These are phyloP conservation scores for Oxyura jamaicensis DNA, from an alignment of 2,113 vertebrate species.

Conservation along the genomic window DNA sequence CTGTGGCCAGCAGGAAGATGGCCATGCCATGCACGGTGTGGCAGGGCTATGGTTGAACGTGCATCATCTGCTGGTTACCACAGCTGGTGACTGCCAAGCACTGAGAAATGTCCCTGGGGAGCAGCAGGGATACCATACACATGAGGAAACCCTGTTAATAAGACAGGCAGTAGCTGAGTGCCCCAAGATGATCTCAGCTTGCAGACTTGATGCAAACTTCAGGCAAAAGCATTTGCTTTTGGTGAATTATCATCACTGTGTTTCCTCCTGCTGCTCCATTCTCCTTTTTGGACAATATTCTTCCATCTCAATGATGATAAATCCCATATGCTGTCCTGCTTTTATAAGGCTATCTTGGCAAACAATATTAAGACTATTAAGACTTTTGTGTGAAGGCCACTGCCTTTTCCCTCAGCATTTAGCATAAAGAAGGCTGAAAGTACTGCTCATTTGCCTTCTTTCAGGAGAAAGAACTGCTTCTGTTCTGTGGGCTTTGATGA, in stretches of 20 bases:
- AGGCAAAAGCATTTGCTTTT: not conserved
- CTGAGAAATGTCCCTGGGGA: not conserved
- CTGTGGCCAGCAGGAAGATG: not conserved
- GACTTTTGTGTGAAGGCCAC: not conserved
- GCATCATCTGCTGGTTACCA: accelerated
- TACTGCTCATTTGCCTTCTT: not conserved
- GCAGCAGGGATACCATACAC: not conserved
- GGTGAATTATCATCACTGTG: not conserved
- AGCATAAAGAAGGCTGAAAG: not conserved
- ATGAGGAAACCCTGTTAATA: not conserved
- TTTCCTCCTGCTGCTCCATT: not conserved
- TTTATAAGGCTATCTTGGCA: not conserved
- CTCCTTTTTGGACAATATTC: not conserved
- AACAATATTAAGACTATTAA: not conserved
- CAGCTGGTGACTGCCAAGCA: not conserved
- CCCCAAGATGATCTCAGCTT: not conserved
- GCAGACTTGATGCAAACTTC: not conserved
- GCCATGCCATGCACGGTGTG: accelerated
- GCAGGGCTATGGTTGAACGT: not conserved
- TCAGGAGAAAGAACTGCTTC: not conserved
- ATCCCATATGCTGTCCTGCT: not conserved
- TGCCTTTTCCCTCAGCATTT: not conserved
- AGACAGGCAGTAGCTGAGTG: not conserved
- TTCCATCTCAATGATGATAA: not conserved
- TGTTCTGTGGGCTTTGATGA: not conserved